These are phyloP conservation scores for Lepidonotus clava DNA, from an alignment of 2,888 invertebrate species.

Conservation along the genomic window DNA sequence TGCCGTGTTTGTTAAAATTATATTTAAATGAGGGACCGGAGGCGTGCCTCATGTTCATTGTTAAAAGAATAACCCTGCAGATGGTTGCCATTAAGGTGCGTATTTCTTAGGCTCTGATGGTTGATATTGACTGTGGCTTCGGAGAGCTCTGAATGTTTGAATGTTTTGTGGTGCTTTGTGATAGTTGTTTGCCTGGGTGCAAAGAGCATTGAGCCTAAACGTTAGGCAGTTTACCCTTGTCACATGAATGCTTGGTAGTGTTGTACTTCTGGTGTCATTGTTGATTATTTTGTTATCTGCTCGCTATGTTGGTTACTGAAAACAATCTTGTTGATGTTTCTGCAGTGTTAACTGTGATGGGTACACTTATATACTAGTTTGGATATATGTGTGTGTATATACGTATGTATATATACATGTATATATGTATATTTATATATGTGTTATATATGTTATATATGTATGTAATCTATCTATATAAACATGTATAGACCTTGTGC, in stretches of 20 bases:
- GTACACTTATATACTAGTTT: constrained; percentile 5
- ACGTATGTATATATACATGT: background rate
- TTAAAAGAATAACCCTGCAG: no score
- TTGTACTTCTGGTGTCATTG: background rate
- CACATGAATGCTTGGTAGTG: background rate
- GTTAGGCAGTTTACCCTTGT: no score
- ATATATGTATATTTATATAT: constrained; percentile 28
- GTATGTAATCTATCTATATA: no score
- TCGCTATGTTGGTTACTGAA: constrained; percentile 16
- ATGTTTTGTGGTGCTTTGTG: constrained; percentile 14
- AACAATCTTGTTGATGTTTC: background rate
- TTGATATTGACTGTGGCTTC: background rate
- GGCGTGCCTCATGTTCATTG: no score
- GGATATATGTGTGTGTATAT: background rate
- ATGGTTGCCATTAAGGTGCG: background rate
- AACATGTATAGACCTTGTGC: no score
- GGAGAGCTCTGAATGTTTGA: constrained; percentile 17
- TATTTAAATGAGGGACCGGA: no score
- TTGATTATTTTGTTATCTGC: background rate
- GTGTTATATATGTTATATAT: no score
- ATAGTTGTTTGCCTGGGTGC: background rate
- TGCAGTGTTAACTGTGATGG: constrained; percentile 48
- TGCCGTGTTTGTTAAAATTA: no score
- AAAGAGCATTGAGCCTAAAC: no score
- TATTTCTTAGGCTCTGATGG: background rate